These are phyloP conservation scores for Penaeus chinensis DNA, from an alignment of 1,140 invertebrate genomes.

Conservation along the genomic window DNA sequence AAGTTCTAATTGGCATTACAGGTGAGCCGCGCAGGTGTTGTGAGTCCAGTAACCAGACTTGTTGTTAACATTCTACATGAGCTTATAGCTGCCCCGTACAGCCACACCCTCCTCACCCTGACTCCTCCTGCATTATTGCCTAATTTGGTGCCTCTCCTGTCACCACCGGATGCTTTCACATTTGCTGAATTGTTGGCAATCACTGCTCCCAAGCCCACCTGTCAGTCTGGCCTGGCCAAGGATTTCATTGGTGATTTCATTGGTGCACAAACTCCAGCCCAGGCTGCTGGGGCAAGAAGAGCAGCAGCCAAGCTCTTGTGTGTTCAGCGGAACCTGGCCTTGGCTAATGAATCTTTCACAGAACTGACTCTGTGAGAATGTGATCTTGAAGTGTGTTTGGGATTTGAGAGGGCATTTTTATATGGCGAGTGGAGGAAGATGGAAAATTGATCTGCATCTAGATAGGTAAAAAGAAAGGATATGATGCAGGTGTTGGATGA, in stretches of 20 bases:
- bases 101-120: constrained; percentile 55
- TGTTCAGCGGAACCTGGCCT: constrained; percentile 53
- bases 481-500: too few relatives aligned
- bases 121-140: constrained; percentile 57
- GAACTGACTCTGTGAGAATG: background rate
- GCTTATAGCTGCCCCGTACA: constrained; percentile 54
- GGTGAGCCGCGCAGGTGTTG: constrained; percentile 57
- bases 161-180: constrained; percentile 56
- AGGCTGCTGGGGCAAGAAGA: constrained; percentile 57
- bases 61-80: constrained; percentile 59
- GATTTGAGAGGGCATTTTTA: background rate
- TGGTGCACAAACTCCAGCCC: constrained; percentile 50
- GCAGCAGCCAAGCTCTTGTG: constrained; percentile 61
- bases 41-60: constrained; percentile 61
- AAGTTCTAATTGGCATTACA: background rate
- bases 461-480: too few relatives aligned
- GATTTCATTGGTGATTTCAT: constrained; percentile 47
- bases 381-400: background rate
- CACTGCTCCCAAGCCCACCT: constrained; percentile 45
- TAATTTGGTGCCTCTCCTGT: constrained; percentile 53
- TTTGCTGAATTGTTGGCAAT: constrained; percentile 56
- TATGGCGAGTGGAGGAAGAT: background rate
- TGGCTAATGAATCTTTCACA: constrained; percentile 41
- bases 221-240: constrained; percentile 8
- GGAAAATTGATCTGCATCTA: too few relatives aligned